Evolutionary conservation across 2,113 vertebrate genomes (phyloP).

Genomic region (Plectropomus leopardus): DNA sequence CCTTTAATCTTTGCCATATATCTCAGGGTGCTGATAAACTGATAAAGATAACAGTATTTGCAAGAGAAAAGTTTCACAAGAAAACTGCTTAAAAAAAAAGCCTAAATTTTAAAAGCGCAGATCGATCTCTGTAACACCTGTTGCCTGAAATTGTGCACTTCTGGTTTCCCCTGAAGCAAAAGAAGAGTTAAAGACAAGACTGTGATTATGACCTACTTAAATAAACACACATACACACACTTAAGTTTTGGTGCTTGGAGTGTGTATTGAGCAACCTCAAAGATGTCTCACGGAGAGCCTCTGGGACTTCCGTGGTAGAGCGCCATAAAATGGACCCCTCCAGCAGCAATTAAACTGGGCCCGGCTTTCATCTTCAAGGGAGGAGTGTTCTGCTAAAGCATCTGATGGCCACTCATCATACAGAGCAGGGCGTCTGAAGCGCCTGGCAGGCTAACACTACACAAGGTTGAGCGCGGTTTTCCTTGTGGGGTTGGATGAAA

Average conservation of each 20-base stretch:
- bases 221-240: conserved; percentile 59
- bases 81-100: conserved; percentile 10
- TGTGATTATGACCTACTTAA: conserved; percentile 78
- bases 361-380: conserved; percentile 73
- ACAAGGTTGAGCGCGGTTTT: conserved; percentile 6
- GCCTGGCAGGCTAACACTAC: conserved; percentile 7
- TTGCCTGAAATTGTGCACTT: conserved; percentile 59
- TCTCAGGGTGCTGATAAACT: not conserved
- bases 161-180: conserved; percentile 69
- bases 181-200: conserved; percentile 60
- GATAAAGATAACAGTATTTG: not conserved
- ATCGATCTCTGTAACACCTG: conserved; percentile 66
- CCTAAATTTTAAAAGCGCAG: conserved; percentile 17
- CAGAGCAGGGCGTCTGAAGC: conserved; percentile 41
- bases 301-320: conserved; percentile 73
- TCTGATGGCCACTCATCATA: conserved; percentile 66
- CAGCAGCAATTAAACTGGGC: conserved; percentile 73
- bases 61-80: not conserved
- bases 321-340: conserved; percentile 71
- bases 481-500: conserved; percentile 44
- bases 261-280: conserved; percentile 68
- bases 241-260: conserved; percentile 20
- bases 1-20: too few relatives aligned
- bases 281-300: conserved; percentile 69
- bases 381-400: conserved; percentile 44